Conservation (phyloP, 1,140 invertebrate genomes). For the Temnothorax longispinosus region DNA sequence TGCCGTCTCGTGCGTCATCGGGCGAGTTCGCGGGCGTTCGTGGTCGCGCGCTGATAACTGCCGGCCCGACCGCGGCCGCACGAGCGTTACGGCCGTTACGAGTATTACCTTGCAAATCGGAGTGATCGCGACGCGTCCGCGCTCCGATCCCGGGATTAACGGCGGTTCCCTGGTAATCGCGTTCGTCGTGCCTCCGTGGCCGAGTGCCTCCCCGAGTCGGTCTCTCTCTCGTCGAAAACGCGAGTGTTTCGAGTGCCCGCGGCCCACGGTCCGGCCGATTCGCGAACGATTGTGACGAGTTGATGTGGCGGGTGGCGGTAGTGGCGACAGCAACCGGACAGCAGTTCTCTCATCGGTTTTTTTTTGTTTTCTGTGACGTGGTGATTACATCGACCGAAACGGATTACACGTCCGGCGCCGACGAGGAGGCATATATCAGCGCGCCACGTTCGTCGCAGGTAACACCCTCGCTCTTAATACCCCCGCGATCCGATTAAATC, state of each 20-base stretch:
- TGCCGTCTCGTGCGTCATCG: slow-evolving; percentile 8
- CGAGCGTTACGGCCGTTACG: slow-evolving; percentile 4
- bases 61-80: not conserved
- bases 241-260: not conserved
- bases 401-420: slow-evolving; percentile 64
- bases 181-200: not conserved
- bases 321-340: not conserved
- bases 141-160: slow-evolving; percentile 13
- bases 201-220: too few relatives aligned
- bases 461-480: slow-evolving; percentile 55
- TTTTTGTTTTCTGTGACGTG: slow-evolving; percentile 53
- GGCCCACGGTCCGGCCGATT: not conserved
- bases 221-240: not conserved
- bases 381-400: slow-evolving; percentile 57
- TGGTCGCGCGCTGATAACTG: not conserved
- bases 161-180: not conserved
- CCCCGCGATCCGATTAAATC: slow-evolving; percentile 64
- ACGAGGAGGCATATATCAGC: not conserved
- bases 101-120: slow-evolving; percentile 50
- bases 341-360: not conserved
- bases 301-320: not conserved
- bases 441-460: slow-evolving; percentile 38
- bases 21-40: not conserved
- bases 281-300: not conserved
- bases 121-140: slow-evolving; percentile 30